Evolutionary conservation across 2,888 invertebrate genomes (phyloP).

Genomic region (Caenorhabditis becei): DNA sequence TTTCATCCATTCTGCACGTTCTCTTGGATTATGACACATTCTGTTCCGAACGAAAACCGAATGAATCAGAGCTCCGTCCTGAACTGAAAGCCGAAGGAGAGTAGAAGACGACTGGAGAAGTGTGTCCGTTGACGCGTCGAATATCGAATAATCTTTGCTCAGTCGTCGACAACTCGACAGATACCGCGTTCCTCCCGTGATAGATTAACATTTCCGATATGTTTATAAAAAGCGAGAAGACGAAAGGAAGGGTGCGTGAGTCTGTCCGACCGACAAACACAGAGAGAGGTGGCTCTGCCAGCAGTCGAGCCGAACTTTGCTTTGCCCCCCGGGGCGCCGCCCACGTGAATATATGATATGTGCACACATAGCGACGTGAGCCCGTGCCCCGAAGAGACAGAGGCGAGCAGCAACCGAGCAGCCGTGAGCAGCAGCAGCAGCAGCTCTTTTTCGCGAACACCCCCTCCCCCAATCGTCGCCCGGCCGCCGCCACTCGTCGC

Average conservation of each 20-base stretch:
- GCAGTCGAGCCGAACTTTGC: constrained; percentile 32
- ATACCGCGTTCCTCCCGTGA: constrained; percentile 9
- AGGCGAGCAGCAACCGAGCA: constrained; percentile 38
- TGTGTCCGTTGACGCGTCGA: constrained; percentile 7
- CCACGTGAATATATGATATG: constrained; percentile 62
- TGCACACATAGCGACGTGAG: constrained; percentile 61
- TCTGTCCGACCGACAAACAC: constrained; percentile 39
- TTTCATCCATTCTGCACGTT: not conserved
- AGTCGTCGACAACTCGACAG: constrained; percentile 2
- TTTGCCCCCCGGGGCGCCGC: constrained; percentile 57
- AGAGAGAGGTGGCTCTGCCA: constrained; percentile 7
- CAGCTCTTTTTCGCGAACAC: constrained; percentile 47
- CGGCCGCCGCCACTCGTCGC: constrained; percentile 7
- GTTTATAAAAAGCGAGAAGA: constrained; percentile 39
- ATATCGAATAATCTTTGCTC: constrained; percentile 36
- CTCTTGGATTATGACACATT: not conserved
- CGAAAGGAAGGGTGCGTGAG: constrained; percentile 21
- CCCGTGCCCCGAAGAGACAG: constrained; percentile 45
- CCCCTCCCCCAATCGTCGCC: constrained; percentile 4
- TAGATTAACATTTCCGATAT: constrained; percentile 58
- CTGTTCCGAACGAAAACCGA: not conserved
- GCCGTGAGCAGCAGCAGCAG: constrained; percentile 35
- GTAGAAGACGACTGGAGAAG: not conserved
- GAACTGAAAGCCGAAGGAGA: not conserved
- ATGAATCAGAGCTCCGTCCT: not conserved